Base-by-base conservation (phyloP, 2,888 invertebrate genomes). In the Thumatha senex region DNA sequence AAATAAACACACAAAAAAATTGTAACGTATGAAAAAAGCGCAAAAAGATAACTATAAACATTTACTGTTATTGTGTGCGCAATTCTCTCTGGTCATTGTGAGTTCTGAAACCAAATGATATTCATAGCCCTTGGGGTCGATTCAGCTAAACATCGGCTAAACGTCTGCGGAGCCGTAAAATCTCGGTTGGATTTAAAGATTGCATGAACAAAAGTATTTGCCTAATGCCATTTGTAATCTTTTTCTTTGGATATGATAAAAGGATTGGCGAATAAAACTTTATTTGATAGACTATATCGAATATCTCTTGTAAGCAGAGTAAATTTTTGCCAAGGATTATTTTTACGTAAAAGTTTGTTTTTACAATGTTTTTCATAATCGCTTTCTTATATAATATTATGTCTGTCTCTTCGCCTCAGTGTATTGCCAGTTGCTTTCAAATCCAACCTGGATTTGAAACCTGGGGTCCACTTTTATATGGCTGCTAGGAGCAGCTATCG, bases 91-190 rank as follows among this genome's bases (percentile, higher is more conserved):
- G 54, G 54, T 38, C 35, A 40, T 42, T 53, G 58, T 41, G 52
- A 51, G 47, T 41, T 45, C 30, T n/a, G n/a, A 52, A 31, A 31
- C 48, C 40, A 39, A 66, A 67, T 69, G 61, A 54, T 63, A 56
- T 61, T 63, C 56, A 57, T 56, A 38, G 48, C 60, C 52, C 47
- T 55, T 39, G 60, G 58, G 67, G 60, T 42, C 57, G 47, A 58
- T 65, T 54, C 45, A 43, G 49, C 62, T 67, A 67, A 67, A 65
- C 65, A 64, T 56, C 47, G 58, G 43, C 61, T 67, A 64, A 68
- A 67, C 61, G 65, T 55, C 61, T 67, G 51, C 31, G 38, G 53
- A 36, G 51, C 53, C 47, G 44, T 55, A 61, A 64, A 64, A 58
- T 64, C 53, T 54, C 59, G 54, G 51, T 54, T 2, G 39, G 40